These are phyloP conservation scores for Emmelina monodactyla DNA, from an alignment of 2,888 invertebrate species.

Conservation along the genomic window DNA sequence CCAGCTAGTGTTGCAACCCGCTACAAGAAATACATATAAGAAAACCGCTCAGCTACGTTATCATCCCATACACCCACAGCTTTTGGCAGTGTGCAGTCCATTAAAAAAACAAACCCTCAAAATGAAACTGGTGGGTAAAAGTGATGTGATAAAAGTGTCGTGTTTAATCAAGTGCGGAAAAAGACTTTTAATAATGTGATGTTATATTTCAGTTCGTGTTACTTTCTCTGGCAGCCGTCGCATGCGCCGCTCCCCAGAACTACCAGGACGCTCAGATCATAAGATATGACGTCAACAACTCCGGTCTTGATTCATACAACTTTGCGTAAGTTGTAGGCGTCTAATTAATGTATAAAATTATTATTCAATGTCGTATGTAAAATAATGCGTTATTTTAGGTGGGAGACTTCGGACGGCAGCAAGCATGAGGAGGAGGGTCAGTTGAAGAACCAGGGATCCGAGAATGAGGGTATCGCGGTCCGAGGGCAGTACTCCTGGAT, in stretches of 20 bases:
- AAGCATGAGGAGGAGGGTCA: slow-evolving; percentile 63
- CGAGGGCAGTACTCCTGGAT: slow-evolving; percentile 64
- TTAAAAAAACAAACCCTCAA: slow-evolving; percentile 27
- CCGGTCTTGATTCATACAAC: slow-evolving; percentile 64
- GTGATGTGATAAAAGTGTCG: slow-evolving; percentile 22
- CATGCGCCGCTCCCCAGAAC: slow-evolving; percentile 43
- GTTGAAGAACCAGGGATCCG: slow-evolving; percentile 63
- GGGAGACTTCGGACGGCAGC: slow-evolving; percentile 65
- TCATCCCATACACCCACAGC: slow-evolving; percentile 44
- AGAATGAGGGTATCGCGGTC: slow-evolving; percentile 64
- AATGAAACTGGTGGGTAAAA: slow-evolving; percentile 54
- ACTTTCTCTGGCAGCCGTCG: slow-evolving; percentile 32
- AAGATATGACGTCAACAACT: slow-evolving; percentile 69
- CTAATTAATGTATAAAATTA: background rate
- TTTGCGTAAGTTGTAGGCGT: slow-evolving; percentile 51
- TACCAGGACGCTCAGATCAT: slow-evolving; percentile 66
- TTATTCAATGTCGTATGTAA: background rate
- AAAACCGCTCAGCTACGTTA: slow-evolving; percentile 44
- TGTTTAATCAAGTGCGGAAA: slow-evolving; percentile 22
- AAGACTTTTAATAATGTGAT: slow-evolving; percentile 15
- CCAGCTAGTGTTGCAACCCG: slow-evolving; percentile 44
- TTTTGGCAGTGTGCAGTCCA: slow-evolving; percentile 37
- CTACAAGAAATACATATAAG: slow-evolving; percentile 59
- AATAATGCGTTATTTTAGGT: slow-evolving; percentile 32
- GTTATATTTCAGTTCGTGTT: slow-evolving; percentile 45